Evolutionary conservation across 2,113 vertebrate genomes (phyloP), one percentile per base, ranked within the genome.

Genomic region (Butorides virescens): DNA sequence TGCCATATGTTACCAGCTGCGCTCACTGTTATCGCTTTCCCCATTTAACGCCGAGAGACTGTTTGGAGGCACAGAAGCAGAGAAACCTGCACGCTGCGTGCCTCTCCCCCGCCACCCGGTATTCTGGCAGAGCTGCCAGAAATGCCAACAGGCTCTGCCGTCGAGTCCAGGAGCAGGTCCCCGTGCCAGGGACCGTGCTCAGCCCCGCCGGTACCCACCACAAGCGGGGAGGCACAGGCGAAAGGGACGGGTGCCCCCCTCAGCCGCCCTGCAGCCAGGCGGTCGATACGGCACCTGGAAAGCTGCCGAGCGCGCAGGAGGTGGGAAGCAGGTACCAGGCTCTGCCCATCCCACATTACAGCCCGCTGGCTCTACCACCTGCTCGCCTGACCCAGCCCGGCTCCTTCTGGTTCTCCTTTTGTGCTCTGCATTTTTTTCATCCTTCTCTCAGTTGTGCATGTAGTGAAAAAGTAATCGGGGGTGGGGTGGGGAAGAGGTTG

Each of bases 1-100:
- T 97, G 96, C 92, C 96, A 95, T 97, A 97, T 97, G 96, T 62
- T 53, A 94, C 95, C 97, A 98, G 97, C 94, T 97, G 97, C 23
- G 71, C 93, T 96, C 94, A 13, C 75, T 81, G 91, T 25, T 88
- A 65, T 7, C 2, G 36, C 92, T 13, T 73, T 89, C 78, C 84
- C 91, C 85, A 2, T 39, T 93, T 68, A 97, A 93, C 0, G 3
- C 91, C 0, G 61, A 81, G 85, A 93, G 55, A 44, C 88, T 73
- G 23, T 92, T 15, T 5, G 86, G 80, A 96, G 75, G 83, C 70
- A 62, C 55, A 72, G n/a, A 79, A 36, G 66, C 66, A 66, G 37
- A 86, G 74, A 67, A 82, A 82, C 88, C 91, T 34, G 66, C 76
- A 27, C 26, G 1, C 66, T 42, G 2, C 0, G 11, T 27, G 70